Conservation (phyloP, 2,113 vertebrate genomes). For the Equus quagga region DNA sequence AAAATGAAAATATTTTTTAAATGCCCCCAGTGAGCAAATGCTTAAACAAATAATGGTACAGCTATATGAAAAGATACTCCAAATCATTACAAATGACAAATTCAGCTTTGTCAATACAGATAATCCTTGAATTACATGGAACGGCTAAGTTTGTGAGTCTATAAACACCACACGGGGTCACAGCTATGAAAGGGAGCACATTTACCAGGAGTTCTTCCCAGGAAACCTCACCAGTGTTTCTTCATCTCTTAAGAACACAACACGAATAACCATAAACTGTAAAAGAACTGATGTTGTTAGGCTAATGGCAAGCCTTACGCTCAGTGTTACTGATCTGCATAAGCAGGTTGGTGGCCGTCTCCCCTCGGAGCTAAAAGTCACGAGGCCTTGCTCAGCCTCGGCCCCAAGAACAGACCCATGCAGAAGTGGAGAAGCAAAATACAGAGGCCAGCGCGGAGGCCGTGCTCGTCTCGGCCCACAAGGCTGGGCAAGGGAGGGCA, state of each 20-base stretch:
- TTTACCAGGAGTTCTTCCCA: not conserved
- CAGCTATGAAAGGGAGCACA: not conserved
- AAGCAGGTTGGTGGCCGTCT: not conserved
- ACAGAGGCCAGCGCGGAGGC: not conserved
- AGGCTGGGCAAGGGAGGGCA: not conserved
- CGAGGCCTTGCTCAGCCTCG: not conserved
- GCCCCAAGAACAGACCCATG: not conserved
- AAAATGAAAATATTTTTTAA: constrained; percentile 43
- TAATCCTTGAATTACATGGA: not conserved
- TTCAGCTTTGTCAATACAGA: not conserved
- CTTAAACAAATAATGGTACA: not conserved
- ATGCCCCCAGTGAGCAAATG: not conserved
- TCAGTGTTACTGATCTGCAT: not conserved
- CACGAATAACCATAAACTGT: not conserved
- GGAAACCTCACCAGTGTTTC: not conserved
- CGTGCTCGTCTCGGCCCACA: not conserved
- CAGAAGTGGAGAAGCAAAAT: not conserved
- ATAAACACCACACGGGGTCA: not conserved
- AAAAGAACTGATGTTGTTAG: not conserved
- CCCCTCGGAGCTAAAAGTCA: not conserved
- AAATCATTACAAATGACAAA: not conserved
- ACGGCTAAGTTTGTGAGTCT: not conserved
- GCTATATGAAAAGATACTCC: not conserved
- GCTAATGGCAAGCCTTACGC: not conserved
- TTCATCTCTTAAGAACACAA: not conserved